A percentile compares a stretch with the other conserved stretches of the same genome.
phyloP scores from a whole-genome alignment of 1,140 invertebrate species.

The Platorchestia sp. region DNA sequence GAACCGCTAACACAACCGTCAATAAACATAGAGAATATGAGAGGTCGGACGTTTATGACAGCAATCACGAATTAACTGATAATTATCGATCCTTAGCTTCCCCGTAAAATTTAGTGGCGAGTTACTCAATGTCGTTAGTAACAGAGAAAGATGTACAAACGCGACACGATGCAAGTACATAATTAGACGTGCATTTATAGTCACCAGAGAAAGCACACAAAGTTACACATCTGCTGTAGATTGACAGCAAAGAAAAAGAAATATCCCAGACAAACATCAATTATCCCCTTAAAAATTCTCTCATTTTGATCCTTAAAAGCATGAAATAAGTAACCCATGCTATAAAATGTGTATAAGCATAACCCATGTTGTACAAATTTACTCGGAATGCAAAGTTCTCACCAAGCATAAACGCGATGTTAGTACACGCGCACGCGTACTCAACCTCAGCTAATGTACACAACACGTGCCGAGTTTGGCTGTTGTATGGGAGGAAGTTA shows the following conservation, averaged over 20 bases:
- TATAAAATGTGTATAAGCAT: background rate
- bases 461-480: background rate
- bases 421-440: background rate
- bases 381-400: background rate
- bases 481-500: background rate
- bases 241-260: background rate
- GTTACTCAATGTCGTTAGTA: background rate
- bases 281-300: background rate
- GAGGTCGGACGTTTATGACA: background rate
- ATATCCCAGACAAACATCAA: background rate
- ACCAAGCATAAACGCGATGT: background rate
- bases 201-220: background rate
- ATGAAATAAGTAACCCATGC: background rate
- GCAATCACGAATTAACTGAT: background rate
- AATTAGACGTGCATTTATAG: background rate
- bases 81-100: background rate
- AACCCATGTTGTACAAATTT: background rate
- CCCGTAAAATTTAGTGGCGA: background rate
- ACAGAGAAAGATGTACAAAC: background rate
- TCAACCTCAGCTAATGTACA: background rate
- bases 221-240: background rate
- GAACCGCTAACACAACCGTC: background rate
- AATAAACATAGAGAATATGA: background rate
- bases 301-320: background rate
- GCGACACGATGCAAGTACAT: background rate